These are phyloP conservation scores for Apeira syringaria DNA, from an alignment of 2,888 invertebrate species.

Conservation along the genomic window DNA sequence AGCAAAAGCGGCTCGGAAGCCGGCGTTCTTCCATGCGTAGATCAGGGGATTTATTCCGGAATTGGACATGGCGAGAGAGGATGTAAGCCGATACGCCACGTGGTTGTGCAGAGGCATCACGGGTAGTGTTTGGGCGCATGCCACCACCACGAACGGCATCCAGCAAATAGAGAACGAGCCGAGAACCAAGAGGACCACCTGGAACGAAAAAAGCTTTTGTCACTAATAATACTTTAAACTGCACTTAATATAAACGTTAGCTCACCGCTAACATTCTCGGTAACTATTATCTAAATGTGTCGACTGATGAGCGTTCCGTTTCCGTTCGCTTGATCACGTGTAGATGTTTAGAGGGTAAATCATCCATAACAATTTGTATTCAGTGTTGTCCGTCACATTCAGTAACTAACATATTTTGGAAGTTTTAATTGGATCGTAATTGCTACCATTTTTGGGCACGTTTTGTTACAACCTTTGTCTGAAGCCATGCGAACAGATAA, in stretches of 20 bases:
- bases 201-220: constrained; percentile 41
- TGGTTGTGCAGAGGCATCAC: constrained; percentile 77
- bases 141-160: constrained; percentile 90
- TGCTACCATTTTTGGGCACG: constrained; percentile 7
- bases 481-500: constrained; percentile 4
- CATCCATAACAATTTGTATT: not conserved
- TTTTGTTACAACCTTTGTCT: constrained; percentile 11
- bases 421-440: constrained; percentile 9
- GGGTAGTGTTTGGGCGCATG: constrained; percentile 84
- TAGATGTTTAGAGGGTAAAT: no score
- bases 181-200: constrained; percentile 90
- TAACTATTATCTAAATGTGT: no score
- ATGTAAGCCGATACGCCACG: constrained; percentile 85
- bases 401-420: not conserved
- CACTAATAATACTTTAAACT: no score
- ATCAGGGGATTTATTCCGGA: constrained; percentile 92
- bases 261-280: no score
- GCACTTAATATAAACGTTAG: no score
- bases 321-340: no score
- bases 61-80: constrained; percentile 90
- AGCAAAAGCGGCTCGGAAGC: constrained; percentile 89
- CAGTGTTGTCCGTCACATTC: not conserved
- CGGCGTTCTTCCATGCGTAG: constrained; percentile 93
- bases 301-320: no score
- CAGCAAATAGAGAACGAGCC: constrained; percentile 92